Base-by-base conservation (phyloP, 2,888 invertebrate species). In the Amiota mariae region DNA sequence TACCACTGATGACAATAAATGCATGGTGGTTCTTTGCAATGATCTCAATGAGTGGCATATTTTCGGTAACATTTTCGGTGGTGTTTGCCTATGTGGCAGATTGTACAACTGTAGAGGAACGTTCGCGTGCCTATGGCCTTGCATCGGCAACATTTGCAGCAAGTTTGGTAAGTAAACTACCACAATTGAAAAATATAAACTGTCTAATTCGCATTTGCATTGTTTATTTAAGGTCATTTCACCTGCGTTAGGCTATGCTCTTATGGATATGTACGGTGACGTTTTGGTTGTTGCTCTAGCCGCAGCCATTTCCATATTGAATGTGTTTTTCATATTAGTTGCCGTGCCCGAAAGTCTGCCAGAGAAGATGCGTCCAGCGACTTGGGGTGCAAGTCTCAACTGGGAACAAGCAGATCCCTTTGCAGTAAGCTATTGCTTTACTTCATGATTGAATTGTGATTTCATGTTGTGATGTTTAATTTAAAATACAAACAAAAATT, bases 1-100 rank as follows among this genome's bases (percentile, higher is more conserved):
- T 99, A 89, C 99, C 99, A 72, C 92, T 99, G 76, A 98, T 99
- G 97, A 97, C 97, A 87, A 95, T 99, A 89, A 99, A 98, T 91
- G 98, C 99, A 68, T 99, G 97, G 97, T 98, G 98, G 98, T 99
- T 99, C 91, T 99, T 99, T 91, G 98, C 98, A 75, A 96, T 99
- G 95, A 97, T 99, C 91, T 98, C 98, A 89, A 97, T 99, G 90
- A 98, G 98, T 83, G 99, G 99, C 77, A 95, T 99, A 81, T 99
- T 99, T 91, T 97, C 99, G 72, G 99, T 99, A 79, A 99, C 99
- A 68, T 99, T 99, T 91, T 98, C 98, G 83, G 98, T 99, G 73
- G 98, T 99, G 73, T 98, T 99, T 91, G 99, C 99, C 70, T 99
- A 99, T 91, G 99, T 99, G 79, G 99, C 99, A 57, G 99, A 99